phyloP scores from a whole-genome alignment of 2,113 vertebrate species.

The Tachuris rubrigastra region DNA sequence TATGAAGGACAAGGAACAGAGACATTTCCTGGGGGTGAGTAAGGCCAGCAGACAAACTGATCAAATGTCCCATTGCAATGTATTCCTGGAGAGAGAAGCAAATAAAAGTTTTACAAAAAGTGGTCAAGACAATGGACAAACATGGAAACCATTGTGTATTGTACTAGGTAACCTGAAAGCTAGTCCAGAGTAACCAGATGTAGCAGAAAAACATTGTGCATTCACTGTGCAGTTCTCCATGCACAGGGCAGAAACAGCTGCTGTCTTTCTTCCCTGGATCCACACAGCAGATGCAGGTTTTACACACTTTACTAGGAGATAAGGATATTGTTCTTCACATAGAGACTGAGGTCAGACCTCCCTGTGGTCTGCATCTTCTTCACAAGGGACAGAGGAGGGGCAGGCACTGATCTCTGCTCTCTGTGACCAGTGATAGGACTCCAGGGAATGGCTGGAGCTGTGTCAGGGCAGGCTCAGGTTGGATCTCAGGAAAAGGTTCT shows the following conservation, averaged over 20 bases:
- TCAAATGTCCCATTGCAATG: slow-evolving; percentile 91
- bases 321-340: neutral
- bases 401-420: neutral
- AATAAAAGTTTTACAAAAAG: neutral
- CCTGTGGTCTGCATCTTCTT: neutral
- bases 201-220: neutral
- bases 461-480: too few species aligned
- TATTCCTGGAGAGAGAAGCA: slow-evolving; percentile 72
- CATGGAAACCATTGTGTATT: neutral
- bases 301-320: too few species aligned
- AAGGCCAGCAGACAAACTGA: slow-evolving; percentile 88
- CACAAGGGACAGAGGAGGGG: neutral
- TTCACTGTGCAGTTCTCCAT: neutral
- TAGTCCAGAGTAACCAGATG: neutral
- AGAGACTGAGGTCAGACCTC: neutral
- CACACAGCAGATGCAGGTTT: neutral
- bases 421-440: neutral
- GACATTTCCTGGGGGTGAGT: slow-evolving; percentile 88
- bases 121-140: neutral
- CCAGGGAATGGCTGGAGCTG: neutral
- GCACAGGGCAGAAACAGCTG: neutral
- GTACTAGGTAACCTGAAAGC: neutral
- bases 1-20: slow-evolving; percentile 91
- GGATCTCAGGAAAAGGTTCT: neutral
- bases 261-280: neutral